These are phyloP conservation scores for Anolis carolinensis DNA, from an alignment of 2,113 vertebrate genomes.

Conservation along the genomic window DNA sequence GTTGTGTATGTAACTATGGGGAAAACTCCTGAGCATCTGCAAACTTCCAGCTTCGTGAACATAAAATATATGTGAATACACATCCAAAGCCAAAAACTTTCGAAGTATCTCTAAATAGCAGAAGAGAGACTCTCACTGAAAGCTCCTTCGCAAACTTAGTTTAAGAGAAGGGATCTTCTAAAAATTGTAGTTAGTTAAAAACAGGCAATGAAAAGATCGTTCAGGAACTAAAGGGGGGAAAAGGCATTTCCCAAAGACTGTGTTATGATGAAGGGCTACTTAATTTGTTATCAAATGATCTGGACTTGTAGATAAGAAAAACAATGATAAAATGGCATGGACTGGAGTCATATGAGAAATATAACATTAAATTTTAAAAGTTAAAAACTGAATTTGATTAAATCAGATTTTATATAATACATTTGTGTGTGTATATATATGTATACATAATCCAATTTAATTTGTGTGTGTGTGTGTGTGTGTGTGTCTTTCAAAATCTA, in stretches of 20 bases:
- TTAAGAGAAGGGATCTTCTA: background rate
- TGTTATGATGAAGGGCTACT: background rate
- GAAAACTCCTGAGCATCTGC: background rate
- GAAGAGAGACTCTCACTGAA: background rate
- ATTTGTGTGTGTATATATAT: too few species aligned
- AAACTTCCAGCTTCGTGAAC: background rate
- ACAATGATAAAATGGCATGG: background rate
- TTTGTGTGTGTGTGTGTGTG: background rate
- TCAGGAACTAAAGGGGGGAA: too few species aligned
- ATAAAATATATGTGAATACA: background rate
- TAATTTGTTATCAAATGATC: background rate
- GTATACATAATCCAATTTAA: too few species aligned
- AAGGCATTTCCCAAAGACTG: background rate
- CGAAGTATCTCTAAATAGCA: background rate
- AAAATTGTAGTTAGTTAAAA: background rate
- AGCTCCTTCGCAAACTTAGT: background rate
- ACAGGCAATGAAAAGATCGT: background rate
- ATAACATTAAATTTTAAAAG: too few species aligned
- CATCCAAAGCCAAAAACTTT: background rate
- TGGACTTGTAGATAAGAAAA: background rate
- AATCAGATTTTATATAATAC: too few species aligned
- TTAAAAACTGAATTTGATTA: too few species aligned
- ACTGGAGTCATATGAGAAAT: background rate
- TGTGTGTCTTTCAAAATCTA: background rate
- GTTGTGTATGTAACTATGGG: background rate